Evolutionary conservation across 2,888 invertebrate species (phyloP), one percentile per base, ranked within the genome.

Genomic region (Limenitis camilla): DNA sequence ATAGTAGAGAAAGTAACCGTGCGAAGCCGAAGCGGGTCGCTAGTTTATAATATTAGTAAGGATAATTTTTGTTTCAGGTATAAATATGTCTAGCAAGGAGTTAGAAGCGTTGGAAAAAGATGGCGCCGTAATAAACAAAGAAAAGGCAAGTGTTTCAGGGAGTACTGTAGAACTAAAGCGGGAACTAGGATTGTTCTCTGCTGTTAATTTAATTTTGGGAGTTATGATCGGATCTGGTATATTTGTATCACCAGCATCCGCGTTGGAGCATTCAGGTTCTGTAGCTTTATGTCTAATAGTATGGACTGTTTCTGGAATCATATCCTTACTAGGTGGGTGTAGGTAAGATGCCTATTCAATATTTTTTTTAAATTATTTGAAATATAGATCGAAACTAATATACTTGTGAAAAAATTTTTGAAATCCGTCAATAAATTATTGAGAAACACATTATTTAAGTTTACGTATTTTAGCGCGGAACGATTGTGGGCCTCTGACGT

Each of bases 151-250:
- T 47, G 62, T 61, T 2, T 63, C 66, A 35, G 80, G 77, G 11
- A 80, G 78, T 55, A 76, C 77, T n/a, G 88, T 92, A 8, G 90
- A 90, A 62, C 89, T 95, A 59, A 92, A 92, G 74, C 83, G 94
- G 61, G 92, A 93, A 72, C 81, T 96, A 44, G 95, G 95, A 1
- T 87, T 96, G 1, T 90, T 94, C 69, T 94, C 95, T 44, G 96
- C 95, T 5, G 90, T 94, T 31, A 94, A 93, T 69, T 89, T 95
- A 61, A 95, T 96, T 60, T 89, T 95, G 8, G 94, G 95, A 47
- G 95, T 95, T 5, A 96, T 96, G 95, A 96, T 96, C 60, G 96
- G 96, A 40, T 95, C 95, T 6, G 96, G 96, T 48, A 95, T 96
- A 57, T 96, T 96, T 70, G 91, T 96, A 5, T 94, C 95, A 0